These are phyloP conservation scores for Notothenia rossii DNA, from an alignment of 2,113 vertebrate species.

Conservation along the genomic window DNA sequence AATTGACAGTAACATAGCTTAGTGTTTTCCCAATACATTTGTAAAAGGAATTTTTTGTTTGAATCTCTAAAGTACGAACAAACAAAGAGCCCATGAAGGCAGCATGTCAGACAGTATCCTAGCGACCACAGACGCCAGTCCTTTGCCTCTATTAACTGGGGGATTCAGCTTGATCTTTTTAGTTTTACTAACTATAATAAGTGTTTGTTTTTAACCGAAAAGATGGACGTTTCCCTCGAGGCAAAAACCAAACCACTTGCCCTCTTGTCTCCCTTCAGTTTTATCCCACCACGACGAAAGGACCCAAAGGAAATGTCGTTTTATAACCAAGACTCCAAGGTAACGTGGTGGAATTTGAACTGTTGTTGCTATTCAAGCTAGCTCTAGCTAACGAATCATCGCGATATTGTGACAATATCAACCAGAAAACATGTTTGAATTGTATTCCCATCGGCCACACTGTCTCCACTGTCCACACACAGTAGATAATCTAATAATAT, in stretches of 20 bases:
- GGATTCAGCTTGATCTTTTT: background rate
- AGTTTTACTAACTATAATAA: background rate
- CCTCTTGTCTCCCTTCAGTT: conserved; percentile 69
- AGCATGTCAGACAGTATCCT: conserved; percentile 56
- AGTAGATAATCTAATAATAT: too few species aligned
- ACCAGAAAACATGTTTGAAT: too few species aligned
- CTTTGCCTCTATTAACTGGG: fast-evolving
- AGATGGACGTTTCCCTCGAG: conserved; percentile 68
- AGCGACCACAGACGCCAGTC: conserved; percentile 62
- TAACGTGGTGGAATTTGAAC: background rate
- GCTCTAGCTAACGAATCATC: too few species aligned
- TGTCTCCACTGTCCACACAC: too few species aligned
- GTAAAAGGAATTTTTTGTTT: too few species aligned
- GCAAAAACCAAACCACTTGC: conserved; percentile 54
- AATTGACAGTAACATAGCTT: too few species aligned
- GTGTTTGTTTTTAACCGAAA: background rate
- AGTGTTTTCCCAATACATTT: too few species aligned
- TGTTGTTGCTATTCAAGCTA: background rate
- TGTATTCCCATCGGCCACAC: too few species aligned
- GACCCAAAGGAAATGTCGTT: conserved; percentile 67
- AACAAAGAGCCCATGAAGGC: conserved; percentile 31
- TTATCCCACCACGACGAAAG: conserved; percentile 66
- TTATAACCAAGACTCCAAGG: conserved; percentile 66
- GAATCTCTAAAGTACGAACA: background rate
- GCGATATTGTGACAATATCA: too few species aligned